Percentiles rank a stretch among this genome's conserved stretches.
phyloP scores from a whole-genome alignment of 2,113 vertebrate genomes.

The Haemorhous mexicanus region DNA sequence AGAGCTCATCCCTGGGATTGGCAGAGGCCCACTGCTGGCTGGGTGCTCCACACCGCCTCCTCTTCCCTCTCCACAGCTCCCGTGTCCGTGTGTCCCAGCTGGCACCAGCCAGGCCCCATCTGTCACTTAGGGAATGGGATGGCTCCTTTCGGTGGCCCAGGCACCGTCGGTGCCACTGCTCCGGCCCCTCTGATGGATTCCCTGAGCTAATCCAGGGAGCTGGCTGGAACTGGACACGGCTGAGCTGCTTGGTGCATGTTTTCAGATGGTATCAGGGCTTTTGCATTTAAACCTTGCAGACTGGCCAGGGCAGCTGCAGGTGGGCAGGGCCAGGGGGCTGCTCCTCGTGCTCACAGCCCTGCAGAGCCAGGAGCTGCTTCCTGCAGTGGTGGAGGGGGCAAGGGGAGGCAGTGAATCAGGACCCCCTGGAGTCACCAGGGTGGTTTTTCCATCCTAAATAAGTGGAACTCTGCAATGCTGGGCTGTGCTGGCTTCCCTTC shows the following conservation, averaged over 20 bases:
- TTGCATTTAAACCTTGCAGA: not conserved
- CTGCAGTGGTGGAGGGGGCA: not conserved
- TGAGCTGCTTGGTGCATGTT: not conserved
- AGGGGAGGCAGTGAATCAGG: no score
- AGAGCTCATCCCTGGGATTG: not conserved
- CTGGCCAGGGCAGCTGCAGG: not conserved
- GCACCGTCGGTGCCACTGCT: rapidly evolving
- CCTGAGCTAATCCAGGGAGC: not conserved
- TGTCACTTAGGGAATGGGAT: rapidly evolving
- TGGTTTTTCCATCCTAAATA: not conserved
- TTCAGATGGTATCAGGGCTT: not conserved
- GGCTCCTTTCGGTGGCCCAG: not conserved
- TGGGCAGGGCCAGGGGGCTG: not conserved
- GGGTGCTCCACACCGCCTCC: not conserved
- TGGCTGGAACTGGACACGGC: not conserved
- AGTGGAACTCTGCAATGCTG: not conserved
- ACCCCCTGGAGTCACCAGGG: not conserved
- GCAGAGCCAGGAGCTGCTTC: not conserved
- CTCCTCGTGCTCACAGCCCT: rapidly evolving
- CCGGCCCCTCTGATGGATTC: not conserved
- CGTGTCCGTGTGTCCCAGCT: rapidly evolving
- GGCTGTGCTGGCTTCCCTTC: not conserved
- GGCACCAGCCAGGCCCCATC: not conserved
- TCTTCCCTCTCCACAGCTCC: not conserved
- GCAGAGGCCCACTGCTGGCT: not conserved